A percentile compares a stretch with the other conserved stretches of the same genome.
These are phyloP conservation scores for Indri indri DNA, from an alignment of 2,113 vertebrate species.

Conservation along the genomic window DNA sequence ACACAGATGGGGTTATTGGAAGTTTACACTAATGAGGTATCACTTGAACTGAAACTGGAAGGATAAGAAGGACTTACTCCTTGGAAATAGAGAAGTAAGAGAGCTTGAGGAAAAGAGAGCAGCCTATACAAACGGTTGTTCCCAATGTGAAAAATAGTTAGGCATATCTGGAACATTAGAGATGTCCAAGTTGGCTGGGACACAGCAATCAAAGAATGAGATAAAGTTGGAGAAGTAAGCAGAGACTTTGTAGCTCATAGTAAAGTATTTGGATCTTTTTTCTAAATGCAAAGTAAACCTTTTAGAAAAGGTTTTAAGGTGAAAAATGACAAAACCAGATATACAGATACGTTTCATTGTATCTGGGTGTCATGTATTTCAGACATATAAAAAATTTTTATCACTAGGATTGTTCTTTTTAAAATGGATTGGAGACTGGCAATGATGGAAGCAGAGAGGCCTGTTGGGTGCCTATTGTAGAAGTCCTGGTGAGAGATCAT, in stretches of 20 bases:
- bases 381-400: neutral
- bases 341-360: neutral
- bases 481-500: neutral
- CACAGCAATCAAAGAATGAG: neutral
- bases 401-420: neutral
- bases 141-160: neutral
- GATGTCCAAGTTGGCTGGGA: neutral
- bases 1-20: neutral
- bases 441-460: neutral
- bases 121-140: neutral
- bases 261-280: neutral
- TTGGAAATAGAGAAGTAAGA: neutral
- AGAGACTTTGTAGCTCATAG: neutral
- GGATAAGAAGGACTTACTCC: neutral
- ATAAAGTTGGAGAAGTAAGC: neutral
- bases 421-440: neutral
- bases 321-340: neutral
- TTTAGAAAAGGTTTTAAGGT: neutral
- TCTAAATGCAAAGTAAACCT: neutral
- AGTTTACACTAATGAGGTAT: neutral
- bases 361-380: too few relatives aligned
- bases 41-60: neutral
- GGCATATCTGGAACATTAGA: too few relatives aligned
- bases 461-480: neutral
- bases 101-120: neutral